phyloP scores from a whole-genome alignment of 2,888 invertebrate genomes.

The Embidobia sp. region DNA sequence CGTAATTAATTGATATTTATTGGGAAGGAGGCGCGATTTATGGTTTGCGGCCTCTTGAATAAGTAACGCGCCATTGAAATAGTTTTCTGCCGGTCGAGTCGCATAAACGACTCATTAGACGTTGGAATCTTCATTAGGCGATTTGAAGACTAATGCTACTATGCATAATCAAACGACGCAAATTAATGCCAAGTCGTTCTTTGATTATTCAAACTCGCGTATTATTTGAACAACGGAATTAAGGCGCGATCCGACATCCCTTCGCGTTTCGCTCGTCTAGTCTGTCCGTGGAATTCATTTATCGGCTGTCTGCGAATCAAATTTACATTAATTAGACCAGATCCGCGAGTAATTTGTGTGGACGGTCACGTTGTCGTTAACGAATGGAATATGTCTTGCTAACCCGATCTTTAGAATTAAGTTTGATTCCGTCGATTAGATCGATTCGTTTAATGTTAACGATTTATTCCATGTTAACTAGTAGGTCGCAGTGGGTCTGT shows the following conservation, averaged over 20 bases:
- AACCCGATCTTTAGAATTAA: too few species aligned
- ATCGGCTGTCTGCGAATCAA: background rate
- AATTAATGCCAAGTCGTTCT: slow-evolving; percentile 63
- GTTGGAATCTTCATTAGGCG: slow-evolving; percentile 22
- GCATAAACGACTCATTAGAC: slow-evolving; percentile 10
- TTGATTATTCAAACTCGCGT: slow-evolving; percentile 74
- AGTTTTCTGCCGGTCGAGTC: too few species aligned
- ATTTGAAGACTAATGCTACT: slow-evolving; percentile 4
- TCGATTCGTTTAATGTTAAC: background rate
- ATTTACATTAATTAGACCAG: background rate
- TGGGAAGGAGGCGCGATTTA: slow-evolving; percentile 11
- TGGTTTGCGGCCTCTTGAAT: background rate
- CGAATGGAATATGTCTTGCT: too few species aligned
- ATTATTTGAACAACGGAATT: too few species aligned
- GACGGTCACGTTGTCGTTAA: too few species aligned
- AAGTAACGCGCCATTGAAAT: too few species aligned
- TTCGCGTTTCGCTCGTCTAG: background rate
- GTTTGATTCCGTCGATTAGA: too few species aligned
- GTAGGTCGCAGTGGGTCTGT: background rate
- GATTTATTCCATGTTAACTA: too few species aligned
- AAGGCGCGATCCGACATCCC: too few species aligned
- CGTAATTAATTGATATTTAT: slow-evolving; percentile 49
- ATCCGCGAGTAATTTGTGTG: background rate
- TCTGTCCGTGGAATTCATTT: slow-evolving; percentile 6
- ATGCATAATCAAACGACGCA: background rate